A percentile compares a stretch with the other conserved stretches of the same genome.
These are phyloP conservation scores for Podabrus alpinus DNA, from an alignment of 2,888 invertebrate species.

Conservation along the genomic window DNA sequence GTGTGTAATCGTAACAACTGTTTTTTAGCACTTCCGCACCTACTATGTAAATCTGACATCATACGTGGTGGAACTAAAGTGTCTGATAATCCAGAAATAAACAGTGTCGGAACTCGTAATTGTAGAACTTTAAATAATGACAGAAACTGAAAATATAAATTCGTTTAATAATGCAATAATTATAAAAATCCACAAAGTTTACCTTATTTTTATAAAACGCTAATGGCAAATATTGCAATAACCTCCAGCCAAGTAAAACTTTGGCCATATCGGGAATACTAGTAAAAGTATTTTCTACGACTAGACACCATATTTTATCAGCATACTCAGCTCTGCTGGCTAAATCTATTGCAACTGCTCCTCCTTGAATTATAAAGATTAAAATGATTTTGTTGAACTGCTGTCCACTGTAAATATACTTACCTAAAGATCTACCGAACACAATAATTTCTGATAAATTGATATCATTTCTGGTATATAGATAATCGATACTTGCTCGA, in stretches of 20 bases:
- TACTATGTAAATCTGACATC: constrained; percentile 80
- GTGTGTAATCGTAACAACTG: constrained; percentile 75
- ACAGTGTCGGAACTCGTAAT: constrained; percentile 77
- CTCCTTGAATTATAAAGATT: constrained; percentile 62
- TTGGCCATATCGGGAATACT: constrained; percentile 92
- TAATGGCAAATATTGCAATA: constrained; percentile 76
- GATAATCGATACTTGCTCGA: constrained; percentile 82
- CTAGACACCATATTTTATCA: constrained; percentile 80
- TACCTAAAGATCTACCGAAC: constrained; percentile 87
- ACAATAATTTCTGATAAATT: constrained; percentile 83
- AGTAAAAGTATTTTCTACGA: constrained; percentile 95
- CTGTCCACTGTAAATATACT: too few species aligned
- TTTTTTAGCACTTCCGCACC: constrained; percentile 77
- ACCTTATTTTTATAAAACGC: constrained; percentile 93
- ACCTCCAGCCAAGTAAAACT: constrained; percentile 74
- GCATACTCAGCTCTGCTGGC: constrained; percentile 77
- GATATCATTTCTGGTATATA: constrained; percentile 79
- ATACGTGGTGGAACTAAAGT: constrained; percentile 87
- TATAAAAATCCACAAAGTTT: constrained; percentile 29
- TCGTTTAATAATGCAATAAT: neutral
- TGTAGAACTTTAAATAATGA: constrained; percentile 75
- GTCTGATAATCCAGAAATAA: constrained; percentile 88
- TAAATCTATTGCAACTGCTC: constrained; percentile 89
- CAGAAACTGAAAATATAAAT: constrained; percentile 65
- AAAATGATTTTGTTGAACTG: neutral